A percentile compares a stretch with the other conserved stretches of the same genome.
These are phyloP conservation scores for Alligator sinensis DNA, from an alignment of 2,113 vertebrate species.

Conservation along the genomic window DNA sequence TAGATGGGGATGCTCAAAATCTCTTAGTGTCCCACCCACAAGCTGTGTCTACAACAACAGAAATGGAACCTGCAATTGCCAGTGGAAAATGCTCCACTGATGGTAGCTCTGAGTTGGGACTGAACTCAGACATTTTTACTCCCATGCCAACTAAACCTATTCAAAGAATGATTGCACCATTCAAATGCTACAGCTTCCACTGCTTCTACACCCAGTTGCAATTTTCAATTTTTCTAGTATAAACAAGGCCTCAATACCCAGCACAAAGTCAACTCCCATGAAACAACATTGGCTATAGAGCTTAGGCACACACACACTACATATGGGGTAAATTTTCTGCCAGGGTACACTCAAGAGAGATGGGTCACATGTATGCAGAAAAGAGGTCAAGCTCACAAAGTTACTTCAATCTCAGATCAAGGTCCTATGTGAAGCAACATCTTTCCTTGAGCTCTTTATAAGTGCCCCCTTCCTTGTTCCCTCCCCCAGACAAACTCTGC, in stretches of 20 bases:
- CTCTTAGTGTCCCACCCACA: accelerated
- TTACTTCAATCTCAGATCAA: not conserved
- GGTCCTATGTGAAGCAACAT: not conserved
- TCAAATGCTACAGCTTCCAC: accelerated
- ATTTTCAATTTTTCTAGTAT: not conserved
- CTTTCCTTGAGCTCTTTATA: not conserved
- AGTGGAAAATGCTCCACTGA: not conserved
- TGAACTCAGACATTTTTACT: not conserved
- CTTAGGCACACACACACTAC: accelerated
- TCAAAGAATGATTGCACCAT: not conserved
- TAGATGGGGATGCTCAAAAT: not conserved
- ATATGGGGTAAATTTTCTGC: not conserved
- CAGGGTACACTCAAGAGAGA: not conserved
- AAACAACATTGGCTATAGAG: not conserved
- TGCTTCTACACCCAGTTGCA: accelerated
- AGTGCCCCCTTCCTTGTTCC: not conserved
- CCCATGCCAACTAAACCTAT: accelerated
- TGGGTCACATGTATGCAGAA: not conserved
- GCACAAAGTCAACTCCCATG: not conserved
- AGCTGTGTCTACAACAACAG: not conserved
- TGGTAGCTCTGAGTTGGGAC: not conserved
- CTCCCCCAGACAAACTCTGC: accelerated
- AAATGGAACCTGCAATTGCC: not conserved
- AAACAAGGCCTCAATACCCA: not conserved
- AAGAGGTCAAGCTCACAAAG: not conserved